Evolutionary conservation across 2,888 invertebrate species (phyloP).

Genomic region (Allacma fusca): DNA sequence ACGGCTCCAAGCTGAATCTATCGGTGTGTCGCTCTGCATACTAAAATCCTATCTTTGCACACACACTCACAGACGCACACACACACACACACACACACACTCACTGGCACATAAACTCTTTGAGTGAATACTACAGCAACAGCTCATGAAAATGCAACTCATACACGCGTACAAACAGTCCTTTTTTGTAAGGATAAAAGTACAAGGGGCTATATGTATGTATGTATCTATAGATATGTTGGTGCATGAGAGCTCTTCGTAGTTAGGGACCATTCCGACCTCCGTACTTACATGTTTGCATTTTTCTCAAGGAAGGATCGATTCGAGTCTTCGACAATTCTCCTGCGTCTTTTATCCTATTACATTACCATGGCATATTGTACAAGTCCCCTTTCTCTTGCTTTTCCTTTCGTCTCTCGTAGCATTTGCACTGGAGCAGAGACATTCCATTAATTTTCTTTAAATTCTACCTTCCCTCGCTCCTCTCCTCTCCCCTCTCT

Average conservation of each 20-base stretch:
- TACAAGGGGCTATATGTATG: not conserved
- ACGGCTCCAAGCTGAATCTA: slow-evolving; percentile 28
- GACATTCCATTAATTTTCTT: not conserved
- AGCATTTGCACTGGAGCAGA: not conserved
- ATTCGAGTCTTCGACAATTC: not conserved
- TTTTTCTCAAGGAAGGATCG: not conserved
- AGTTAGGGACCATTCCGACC: too few species aligned
- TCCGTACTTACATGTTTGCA: not conserved
- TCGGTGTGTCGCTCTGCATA: slow-evolving; percentile 31
- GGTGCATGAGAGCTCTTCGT: too few species aligned
- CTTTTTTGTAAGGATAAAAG: not conserved
- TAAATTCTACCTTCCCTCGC: not conserved
- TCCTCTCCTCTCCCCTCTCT: too few species aligned
- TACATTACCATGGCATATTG: not conserved
- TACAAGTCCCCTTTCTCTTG: not conserved
- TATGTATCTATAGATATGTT: not conserved
- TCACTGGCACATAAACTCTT: not conserved
- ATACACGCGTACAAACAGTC: slow-evolving; percentile 3
- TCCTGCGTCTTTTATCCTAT: not conserved
- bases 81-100: too few species aligned
- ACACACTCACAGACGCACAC: too few species aligned
- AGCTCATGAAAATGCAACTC: slow-evolving; percentile 35
- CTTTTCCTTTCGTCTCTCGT: not conserved
- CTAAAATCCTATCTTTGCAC: slow-evolving; percentile 23
- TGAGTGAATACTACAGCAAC: not conserved